Evolutionary conservation across 2,113 vertebrate genomes (phyloP).

Genomic region (Chaetodon auriga): DNA sequence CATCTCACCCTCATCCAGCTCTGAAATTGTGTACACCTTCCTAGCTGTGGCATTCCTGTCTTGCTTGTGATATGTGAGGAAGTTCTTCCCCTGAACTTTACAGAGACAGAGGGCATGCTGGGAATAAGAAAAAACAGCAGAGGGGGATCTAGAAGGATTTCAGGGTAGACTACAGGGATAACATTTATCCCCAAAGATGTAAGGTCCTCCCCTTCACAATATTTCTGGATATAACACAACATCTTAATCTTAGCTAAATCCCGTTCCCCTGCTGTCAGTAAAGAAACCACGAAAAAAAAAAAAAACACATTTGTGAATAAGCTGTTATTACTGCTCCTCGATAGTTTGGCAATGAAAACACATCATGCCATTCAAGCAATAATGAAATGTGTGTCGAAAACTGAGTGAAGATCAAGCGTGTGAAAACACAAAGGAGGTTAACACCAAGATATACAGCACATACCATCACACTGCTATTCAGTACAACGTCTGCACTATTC

Average conservation of each 20-base stretch:
- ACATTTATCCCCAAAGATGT: slow-evolving; percentile 11
- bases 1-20: not conserved
- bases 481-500: slow-evolving; percentile 24
- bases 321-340: slow-evolving; percentile 13
- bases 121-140: slow-evolving; percentile 3
- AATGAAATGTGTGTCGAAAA: slow-evolving; percentile 11
- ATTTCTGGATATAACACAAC: not conserved
- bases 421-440: slow-evolving; percentile 42
- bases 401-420: slow-evolving; percentile 13
- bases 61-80: not conserved
- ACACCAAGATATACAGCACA: slow-evolving; percentile 20
- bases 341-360: slow-evolving; percentile 20
- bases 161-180: slow-evolving; percentile 6
- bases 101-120: not conserved
- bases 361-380: slow-evolving; percentile 5
- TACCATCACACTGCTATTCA: slow-evolving; percentile 13
- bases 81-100: slow-evolving; percentile 16
- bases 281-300: not conserved
- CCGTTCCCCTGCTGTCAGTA: not conserved
- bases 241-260: not conserved
- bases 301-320: not conserved
- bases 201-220: not conserved
- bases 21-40: not conserved
- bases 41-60: not conserved
- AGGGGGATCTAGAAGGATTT: slow-evolving; percentile 21